Conservation (phyloP, 1,140 invertebrate species). For the Bombus turneri region DNA sequence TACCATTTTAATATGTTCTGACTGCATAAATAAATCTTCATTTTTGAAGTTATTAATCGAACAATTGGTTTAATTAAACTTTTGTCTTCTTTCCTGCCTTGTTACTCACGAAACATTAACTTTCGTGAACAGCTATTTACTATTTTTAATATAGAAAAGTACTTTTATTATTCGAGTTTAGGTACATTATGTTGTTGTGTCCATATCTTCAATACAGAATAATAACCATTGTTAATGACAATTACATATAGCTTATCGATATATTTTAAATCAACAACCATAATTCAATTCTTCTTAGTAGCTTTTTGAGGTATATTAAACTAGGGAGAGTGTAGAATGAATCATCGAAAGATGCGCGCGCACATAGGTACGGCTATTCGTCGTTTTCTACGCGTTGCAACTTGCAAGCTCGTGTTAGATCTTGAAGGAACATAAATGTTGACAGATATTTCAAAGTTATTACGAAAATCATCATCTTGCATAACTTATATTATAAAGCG, state of each 20-base stretch:
- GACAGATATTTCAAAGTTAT: background rate
- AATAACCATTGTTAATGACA: background rate
- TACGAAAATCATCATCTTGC: background rate
- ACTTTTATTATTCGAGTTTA: too few species aligned
- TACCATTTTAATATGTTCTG: too few species aligned
- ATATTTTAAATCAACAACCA: background rate
- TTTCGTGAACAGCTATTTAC: too few species aligned
- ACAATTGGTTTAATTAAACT: too few species aligned
- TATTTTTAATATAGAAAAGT: too few species aligned
- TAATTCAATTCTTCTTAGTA: background rate
- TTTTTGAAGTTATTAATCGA: too few species aligned
- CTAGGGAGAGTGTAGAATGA: constrained; percentile 27
- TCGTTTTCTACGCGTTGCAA: constrained; percentile 37
- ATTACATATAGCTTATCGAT: background rate
- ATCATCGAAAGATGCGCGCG: constrained; percentile 52
- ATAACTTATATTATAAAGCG: background rate
- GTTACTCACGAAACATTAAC: too few species aligned
- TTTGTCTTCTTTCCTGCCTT: too few species aligned
- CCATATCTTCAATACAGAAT: background rate
- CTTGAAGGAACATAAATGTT: background rate
- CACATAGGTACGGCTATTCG: constrained; percentile 6
- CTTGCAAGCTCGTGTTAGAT: background rate
- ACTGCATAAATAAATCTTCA: too few species aligned
- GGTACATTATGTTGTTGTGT: background rate
- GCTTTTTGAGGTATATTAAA: background rate